A percentile compares a stretch with the other conserved stretches of the same genome.
These are phyloP conservation scores for Tryphoninae sp. DNA, from an alignment of 2,888 invertebrate genomes.

Conservation along the genomic window DNA sequence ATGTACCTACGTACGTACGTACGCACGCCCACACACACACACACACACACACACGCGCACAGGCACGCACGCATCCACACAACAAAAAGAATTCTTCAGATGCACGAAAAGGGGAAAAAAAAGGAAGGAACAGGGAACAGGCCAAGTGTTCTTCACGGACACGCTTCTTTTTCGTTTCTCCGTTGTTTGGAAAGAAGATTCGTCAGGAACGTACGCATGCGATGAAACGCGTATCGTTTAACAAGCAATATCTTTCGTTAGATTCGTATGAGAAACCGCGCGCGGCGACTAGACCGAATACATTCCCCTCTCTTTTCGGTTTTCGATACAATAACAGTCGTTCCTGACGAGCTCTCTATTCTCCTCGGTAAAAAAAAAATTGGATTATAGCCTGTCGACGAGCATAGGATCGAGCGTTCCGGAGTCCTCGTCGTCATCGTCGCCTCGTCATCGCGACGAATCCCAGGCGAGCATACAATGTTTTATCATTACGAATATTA, in stretches of 20 bases:
- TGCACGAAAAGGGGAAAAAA: conserved; percentile 42
- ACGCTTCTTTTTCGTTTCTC: conserved; percentile 28
- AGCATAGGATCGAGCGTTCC: not conserved
- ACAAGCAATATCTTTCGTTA: conserved; percentile 53
- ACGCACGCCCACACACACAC: conserved; percentile 43
- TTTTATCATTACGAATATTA: conserved; percentile 76
- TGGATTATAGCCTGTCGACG: not conserved
- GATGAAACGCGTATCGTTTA: conserved; percentile 34
- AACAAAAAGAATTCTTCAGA: conserved; percentile 56
- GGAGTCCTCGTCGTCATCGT: conserved; percentile 1
- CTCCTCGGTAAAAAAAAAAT: conserved; percentile 67
- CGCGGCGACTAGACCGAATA: conserved; percentile 62
- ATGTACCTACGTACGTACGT: conserved; percentile 54
- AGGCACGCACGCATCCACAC: conserved; percentile 57
- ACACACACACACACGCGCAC: conserved; percentile 45
- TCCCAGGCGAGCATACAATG: conserved; percentile 78
- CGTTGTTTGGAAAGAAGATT: conserved; percentile 25
- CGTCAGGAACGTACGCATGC: conserved; percentile 43
- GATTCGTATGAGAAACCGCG: conserved; percentile 57
- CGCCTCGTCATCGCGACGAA: conserved; percentile 70
- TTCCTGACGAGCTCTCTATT: conserved; percentile 64
- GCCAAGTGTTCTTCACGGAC: conserved; percentile 38
- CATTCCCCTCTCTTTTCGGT: conserved; percentile 40
- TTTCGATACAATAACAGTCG: conserved; percentile 46
- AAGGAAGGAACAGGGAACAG: conserved; percentile 20